Conservation (phyloP, 1,140 invertebrate species). For the Drosophila cardini region DNA sequence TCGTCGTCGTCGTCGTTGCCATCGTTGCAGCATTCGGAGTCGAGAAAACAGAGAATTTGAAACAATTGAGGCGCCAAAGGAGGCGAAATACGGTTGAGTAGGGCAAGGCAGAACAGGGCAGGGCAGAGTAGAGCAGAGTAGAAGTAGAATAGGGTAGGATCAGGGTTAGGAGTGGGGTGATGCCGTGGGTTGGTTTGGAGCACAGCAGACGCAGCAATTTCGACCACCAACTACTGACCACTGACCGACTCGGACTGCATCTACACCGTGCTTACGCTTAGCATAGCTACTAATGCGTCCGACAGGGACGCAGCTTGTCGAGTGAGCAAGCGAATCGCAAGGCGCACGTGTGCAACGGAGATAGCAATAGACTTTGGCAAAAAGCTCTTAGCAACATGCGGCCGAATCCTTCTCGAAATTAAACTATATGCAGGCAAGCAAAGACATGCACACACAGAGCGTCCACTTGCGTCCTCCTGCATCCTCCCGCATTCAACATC, state of each 20-base stretch:
- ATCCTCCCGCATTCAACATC: background rate
- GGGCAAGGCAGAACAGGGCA: too few species aligned
- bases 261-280: conserved; percentile 54
- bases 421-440: conserved; percentile 78
- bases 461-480: conserved; percentile 38
- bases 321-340: conserved; percentile 34
- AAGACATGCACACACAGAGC: conserved; percentile 67
- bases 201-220: conserved; percentile 77
- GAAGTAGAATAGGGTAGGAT: too few species aligned
- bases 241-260: conserved; percentile 71
- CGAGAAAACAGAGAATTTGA: conserved; percentile 76
- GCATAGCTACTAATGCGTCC: conserved; percentile 44
- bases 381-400: conserved; percentile 75
- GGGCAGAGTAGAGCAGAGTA: too few species aligned
- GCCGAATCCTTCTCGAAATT: conserved; percentile 81
- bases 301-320: conserved; percentile 33
- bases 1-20: conserved; percentile 45
- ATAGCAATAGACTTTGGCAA: conserved; percentile 49
- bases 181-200: background rate
- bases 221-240: conserved; percentile 81
- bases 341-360: conserved; percentile 41
- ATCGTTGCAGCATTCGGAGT: conserved; percentile 38
- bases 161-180: too few species aligned
- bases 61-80: conserved; percentile 76
- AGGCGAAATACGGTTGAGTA: conserved; percentile 16